Conservation (phyloP, 2,888 invertebrate genomes). For the Troides helena region DNA sequence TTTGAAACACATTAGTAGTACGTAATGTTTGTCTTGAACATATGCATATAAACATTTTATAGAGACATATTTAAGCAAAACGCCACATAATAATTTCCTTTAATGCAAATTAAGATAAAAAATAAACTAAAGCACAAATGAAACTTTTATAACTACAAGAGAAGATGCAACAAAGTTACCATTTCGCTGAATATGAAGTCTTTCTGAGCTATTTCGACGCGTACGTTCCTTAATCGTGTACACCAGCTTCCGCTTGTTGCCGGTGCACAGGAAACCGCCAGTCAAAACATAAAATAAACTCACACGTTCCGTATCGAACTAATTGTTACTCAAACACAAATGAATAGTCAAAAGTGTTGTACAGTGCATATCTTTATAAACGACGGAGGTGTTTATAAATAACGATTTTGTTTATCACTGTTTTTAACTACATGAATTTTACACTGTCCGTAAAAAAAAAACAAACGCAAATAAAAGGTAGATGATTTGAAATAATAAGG, state of each 20-base stretch:
- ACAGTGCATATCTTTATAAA: background rate
- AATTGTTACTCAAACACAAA: constrained; percentile 26
- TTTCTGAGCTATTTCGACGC: constrained; percentile 60
- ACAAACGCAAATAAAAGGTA: background rate
- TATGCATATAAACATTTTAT: too few relatives aligned
- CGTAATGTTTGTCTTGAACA: too few relatives aligned
- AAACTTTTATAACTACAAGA: background rate
- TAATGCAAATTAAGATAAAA: too few relatives aligned
- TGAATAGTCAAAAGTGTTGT: constrained; percentile 1
- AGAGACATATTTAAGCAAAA: too few relatives aligned
- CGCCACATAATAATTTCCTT: too few relatives aligned
- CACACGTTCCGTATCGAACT: constrained; percentile 29
- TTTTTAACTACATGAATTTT: background rate
- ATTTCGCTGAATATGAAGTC: constrained; percentile 43
- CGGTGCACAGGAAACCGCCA: constrained; percentile 56
- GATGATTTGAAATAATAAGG: background rate
- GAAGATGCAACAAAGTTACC: constrained; percentile 48
- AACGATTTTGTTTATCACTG: background rate
- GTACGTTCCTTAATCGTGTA: constrained; percentile 45
- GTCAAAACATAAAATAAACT: constrained; percentile 54
- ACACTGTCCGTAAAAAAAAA: too few relatives aligned
- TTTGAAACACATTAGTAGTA: too few relatives aligned
- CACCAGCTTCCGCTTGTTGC: constrained; percentile 55
- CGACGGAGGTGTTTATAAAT: background rate
- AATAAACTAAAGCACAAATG: background rate